These are phyloP conservation scores for Oophaga pumilio DNA, from an alignment of 2,113 vertebrate species.

Conservation along the genomic window DNA sequence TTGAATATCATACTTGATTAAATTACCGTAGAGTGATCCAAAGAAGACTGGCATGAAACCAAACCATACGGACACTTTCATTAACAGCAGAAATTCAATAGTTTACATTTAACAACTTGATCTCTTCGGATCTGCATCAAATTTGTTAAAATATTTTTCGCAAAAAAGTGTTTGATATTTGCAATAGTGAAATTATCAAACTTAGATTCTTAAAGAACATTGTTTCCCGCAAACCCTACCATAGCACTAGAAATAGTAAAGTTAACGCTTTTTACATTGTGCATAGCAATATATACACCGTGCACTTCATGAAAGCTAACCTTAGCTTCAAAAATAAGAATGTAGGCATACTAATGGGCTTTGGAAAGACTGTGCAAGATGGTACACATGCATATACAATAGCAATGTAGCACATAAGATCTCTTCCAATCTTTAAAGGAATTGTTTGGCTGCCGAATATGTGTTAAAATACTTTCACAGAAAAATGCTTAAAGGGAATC, in stretches of 20 bases:
- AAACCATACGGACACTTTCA: slow-evolving; percentile 37
- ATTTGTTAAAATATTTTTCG: neutral
- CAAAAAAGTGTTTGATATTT: neutral
- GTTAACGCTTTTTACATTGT: neutral
- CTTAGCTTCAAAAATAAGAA: neutral
- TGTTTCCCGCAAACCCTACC: neutral
- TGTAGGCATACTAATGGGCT: neutral
- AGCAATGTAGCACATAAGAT: too few species aligned
- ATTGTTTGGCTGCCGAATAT: too few species aligned
- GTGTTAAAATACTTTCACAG: too few species aligned
- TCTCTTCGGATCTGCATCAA: neutral
- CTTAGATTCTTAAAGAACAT: too few species aligned
- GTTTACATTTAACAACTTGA: slow-evolving; percentile 24
- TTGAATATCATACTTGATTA: slow-evolving; percentile 49
- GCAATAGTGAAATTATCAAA: neutral
- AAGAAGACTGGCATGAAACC: slow-evolving; percentile 40
- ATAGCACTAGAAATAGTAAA: neutral
- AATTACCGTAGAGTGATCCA: slow-evolving; percentile 45
- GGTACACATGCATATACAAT: too few species aligned
- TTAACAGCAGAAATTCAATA: slow-evolving; percentile 26
- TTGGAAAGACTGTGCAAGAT: too few species aligned
- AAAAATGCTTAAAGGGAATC: too few species aligned
- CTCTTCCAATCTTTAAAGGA: too few species aligned
- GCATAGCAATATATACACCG: neutral
- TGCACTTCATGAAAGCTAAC: neutral